Evolutionary conservation across 1,140 invertebrate species (phyloP).

Genomic region (Neodiprion lecontei): DNA sequence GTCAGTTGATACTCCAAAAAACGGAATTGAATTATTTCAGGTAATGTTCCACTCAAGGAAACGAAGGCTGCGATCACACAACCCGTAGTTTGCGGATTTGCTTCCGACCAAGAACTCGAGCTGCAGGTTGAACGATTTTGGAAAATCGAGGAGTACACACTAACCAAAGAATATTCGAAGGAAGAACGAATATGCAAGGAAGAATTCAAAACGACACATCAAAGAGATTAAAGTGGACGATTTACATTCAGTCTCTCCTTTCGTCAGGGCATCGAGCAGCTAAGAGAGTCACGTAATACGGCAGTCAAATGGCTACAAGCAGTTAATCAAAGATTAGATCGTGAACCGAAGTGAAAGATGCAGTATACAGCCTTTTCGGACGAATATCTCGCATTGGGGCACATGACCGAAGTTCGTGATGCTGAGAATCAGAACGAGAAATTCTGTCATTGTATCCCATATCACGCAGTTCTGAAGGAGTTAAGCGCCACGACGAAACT

Average conservation of each 20-base stretch:
- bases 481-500: slow-evolving; percentile 35
- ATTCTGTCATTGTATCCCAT: slow-evolving; percentile 34
- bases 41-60: neutral
- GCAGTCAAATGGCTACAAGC: slow-evolving; percentile 43
- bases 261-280: neutral
- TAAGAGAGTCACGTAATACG: slow-evolving; percentile 39
- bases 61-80: neutral
- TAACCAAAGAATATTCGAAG: neutral
- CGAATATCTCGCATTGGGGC: slow-evolving; percentile 37
- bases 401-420: slow-evolving; percentile 26
- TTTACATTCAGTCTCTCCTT: neutral
- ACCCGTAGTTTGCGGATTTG: neutral
- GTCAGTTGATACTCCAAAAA: slow-evolving; percentile 35
- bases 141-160: neutral
- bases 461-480: slow-evolving; percentile 37
- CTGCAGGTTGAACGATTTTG: neutral
- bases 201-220: neutral
- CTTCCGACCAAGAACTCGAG: neutral
- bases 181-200: slow-evolving; percentile 5
- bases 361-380: slow-evolving; percentile 38
- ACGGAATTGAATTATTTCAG: slow-evolving; percentile 9
- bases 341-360: slow-evolving; percentile 28
- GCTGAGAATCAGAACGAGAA: neutral
- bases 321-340: slow-evolving; percentile 40
- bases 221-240: neutral